Percentiles rank a stretch among this genome's conserved stretches.
phyloP scores from a whole-genome alignment of 1,140 invertebrate species.

The Sarcophaga peregrina region DNA sequence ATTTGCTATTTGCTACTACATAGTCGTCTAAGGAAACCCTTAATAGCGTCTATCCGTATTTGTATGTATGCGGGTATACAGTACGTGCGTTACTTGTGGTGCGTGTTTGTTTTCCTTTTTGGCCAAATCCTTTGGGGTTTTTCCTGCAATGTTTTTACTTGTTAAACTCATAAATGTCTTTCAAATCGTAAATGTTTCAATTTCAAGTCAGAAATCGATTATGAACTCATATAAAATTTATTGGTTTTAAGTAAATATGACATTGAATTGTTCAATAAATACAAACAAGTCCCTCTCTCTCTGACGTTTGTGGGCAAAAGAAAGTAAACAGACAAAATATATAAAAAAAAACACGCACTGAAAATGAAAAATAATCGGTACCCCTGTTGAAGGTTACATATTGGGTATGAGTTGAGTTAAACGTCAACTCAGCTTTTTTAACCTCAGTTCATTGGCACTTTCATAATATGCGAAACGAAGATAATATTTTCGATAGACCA shows the following conservation, averaged over 20 bases:
- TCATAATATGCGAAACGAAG: too few relatives aligned
- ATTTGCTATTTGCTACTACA: background rate
- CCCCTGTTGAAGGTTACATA: too few relatives aligned
- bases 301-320: too few relatives aligned
- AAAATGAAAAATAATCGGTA: too few relatives aligned
- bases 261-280: slow-evolving; percentile 22
- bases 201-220: slow-evolving; percentile 34
- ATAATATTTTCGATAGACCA: too few relatives aligned
- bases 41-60: background rate
- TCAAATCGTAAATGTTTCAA: slow-evolving; percentile 21
- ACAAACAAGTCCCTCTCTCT: background rate
- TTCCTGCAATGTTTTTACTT: background rate
- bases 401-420: too few relatives aligned
- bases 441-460: too few relatives aligned
- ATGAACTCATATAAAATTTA: slow-evolving; percentile 40
- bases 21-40: background rate
- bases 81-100: background rate
- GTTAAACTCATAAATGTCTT: slow-evolving; percentile 34
- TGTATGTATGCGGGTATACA: background rate
- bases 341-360: too few relatives aligned
- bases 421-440: too few relatives aligned
- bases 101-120: background rate
- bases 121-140: background rate
- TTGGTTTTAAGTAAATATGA: slow-evolving; percentile 38
- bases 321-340: too few relatives aligned